Percentiles rank a stretch among this genome's conserved stretches.
Evolutionary conservation across 2,113 vertebrate genomes (phyloP).

Genomic region (Gallinago media): DNA sequence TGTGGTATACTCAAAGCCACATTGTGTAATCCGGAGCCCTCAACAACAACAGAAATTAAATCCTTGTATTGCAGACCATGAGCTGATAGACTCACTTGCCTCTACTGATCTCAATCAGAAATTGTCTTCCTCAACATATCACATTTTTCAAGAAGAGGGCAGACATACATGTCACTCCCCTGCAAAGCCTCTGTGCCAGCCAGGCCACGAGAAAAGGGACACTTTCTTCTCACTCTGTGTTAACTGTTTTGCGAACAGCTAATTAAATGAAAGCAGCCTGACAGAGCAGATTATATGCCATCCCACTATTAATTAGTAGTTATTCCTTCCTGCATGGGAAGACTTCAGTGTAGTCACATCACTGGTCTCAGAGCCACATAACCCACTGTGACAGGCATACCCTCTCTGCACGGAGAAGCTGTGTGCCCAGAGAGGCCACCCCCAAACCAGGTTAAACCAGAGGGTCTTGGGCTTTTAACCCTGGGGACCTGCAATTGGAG

Average conservation of each 20-base stretch:
- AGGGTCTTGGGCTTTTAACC: not conserved
- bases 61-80: not conserved
- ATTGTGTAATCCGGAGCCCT: not conserved
- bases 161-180: fast-evolving
- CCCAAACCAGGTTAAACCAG: not conserved
- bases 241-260: not conserved
- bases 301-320: not conserved
- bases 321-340: not conserved
- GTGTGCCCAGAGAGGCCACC: not conserved
- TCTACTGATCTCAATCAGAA: not conserved
- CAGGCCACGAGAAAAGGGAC: not conserved
- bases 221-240: not conserved
- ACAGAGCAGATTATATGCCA: not conserved
- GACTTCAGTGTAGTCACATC: not conserved
- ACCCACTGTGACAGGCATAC: fast-evolving
- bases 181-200: not conserved
- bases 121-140: not conserved
- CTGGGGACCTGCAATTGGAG: not conserved
- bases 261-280: not conserved
- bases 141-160: not conserved
- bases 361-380: not conserved
- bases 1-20: not conserved
- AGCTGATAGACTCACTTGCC: not conserved
- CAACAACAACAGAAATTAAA: not conserved
- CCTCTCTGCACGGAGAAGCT: not conserved